Percentiles rank a stretch among this genome's conserved stretches.
Evolutionary conservation across 2,797 vertebrate species (phyloP).

Genomic region (Smutsia temminckii): DNA sequence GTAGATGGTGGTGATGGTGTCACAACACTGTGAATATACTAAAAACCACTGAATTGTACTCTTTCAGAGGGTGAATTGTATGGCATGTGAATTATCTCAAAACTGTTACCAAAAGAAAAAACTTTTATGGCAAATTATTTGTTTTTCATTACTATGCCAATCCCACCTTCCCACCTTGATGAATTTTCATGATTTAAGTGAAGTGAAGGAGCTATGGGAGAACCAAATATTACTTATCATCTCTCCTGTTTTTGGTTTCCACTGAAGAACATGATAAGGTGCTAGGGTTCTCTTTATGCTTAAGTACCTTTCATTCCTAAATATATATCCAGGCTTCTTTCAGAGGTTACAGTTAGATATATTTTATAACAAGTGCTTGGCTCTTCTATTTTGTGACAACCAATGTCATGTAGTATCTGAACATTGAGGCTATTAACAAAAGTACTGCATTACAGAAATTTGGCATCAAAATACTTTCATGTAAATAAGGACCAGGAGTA

Average conservation of each 20-base stretch:
- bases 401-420: not conserved
- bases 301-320: not conserved
- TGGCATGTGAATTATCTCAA: not conserved
- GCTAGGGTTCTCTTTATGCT: not conserved
- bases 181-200: not conserved
- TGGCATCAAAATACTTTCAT: not conserved
- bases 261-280: not conserved
- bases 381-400: not conserved
- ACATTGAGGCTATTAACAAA: conserved; percentile 26
- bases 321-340: not conserved
- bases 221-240: not conserved
- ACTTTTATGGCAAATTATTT: not conserved
- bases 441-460: not conserved
- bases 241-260: not conserved
- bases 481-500: not conserved
- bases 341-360: not conserved
- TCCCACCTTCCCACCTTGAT: not conserved
- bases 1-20: not conserved
- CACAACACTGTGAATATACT: not conserved
- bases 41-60: not conserved
- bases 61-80: not conserved
- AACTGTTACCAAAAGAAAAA: not conserved
- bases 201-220: not conserved
- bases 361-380: not conserved
- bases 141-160: not conserved